Conservation (phyloP, 2,888 invertebrate genomes). For the Ophion ellenae region DNA sequence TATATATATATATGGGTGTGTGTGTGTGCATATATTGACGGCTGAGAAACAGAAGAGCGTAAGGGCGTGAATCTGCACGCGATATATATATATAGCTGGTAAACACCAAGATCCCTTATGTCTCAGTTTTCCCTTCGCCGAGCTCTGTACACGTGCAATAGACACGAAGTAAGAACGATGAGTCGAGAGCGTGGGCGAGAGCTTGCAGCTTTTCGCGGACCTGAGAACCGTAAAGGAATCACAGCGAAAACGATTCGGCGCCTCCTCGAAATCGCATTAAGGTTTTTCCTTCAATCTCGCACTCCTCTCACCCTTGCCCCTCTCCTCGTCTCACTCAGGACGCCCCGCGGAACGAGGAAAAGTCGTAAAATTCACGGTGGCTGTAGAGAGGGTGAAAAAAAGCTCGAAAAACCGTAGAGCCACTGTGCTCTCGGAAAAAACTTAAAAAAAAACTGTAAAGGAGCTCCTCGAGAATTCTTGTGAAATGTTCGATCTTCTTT, state of each 20-base stretch:
- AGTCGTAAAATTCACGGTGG: slow-evolving; percentile 56
- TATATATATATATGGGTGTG: no score
- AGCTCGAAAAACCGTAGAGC: slow-evolving; percentile 6
- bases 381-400: slow-evolving; percentile 20
- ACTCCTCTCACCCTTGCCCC: slow-evolving; percentile 14
- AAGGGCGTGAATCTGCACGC: no score
- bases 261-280: slow-evolving; percentile 66
- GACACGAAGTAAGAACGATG: slow-evolving; percentile 63
- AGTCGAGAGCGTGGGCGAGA: slow-evolving; percentile 47
- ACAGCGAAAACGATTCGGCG: slow-evolving; percentile 60
- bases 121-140: slow-evolving; percentile 9
- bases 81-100: neutral
- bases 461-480: slow-evolving; percentile 18
- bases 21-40: no score
- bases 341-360: slow-evolving; percentile 15
- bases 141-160: slow-evolving; percentile 17
- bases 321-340: slow-evolving; percentile 32
- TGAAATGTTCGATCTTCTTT: slow-evolving; percentile 41
- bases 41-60: no score
- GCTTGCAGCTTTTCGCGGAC: slow-evolving; percentile 55
- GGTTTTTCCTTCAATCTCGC: slow-evolving; percentile 60
- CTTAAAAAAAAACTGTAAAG: slow-evolving; percentile 13
- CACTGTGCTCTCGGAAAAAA: slow-evolving; percentile 38
- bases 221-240: slow-evolving; percentile 54
- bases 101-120: neutral